phyloP scores from a whole-genome alignment of 2,797 vertebrate genomes.

The Sandelia bainsii region DNA sequence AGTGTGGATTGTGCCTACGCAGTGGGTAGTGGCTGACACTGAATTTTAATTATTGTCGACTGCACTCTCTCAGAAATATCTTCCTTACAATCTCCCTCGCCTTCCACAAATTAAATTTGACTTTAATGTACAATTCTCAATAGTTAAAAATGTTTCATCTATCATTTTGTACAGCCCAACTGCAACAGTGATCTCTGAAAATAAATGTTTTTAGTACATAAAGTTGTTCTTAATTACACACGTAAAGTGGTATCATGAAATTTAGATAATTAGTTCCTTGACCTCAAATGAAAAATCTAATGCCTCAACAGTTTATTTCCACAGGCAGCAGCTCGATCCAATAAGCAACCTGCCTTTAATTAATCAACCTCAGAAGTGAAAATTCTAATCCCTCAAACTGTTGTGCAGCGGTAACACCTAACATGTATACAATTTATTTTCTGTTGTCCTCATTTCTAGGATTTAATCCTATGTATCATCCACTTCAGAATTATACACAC shows the following conservation, averaged over 20 bases:
- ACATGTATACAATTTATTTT: slow-evolving; percentile 8
- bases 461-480: slow-evolving; percentile 12
- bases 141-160: background rate
- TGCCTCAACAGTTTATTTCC: background rate
- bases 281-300: background rate
- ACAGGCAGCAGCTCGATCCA: background rate
- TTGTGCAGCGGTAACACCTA: background rate
- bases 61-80: slow-evolving; percentile 1
- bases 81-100: background rate
- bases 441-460: background rate
- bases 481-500: background rate
- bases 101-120: background rate
- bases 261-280: background rate
- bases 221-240: background rate
- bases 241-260: background rate
- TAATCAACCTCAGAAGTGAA: slow-evolving; percentile 17
- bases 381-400: slow-evolving; percentile 9
- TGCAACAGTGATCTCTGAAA: background rate
- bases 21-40: background rate
- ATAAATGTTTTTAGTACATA: background rate
- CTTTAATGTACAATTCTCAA: background rate
- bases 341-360: slow-evolving; percentile 1
- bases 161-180: background rate
- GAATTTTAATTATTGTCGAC: background rate
- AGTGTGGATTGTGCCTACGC: background rate